Percentiles rank a stretch among this genome's conserved stretches.
These are phyloP conservation scores for Drosophila pseudotalamancana DNA, from an alignment of 2,888 invertebrate genomes.

Conservation along the genomic window DNA sequence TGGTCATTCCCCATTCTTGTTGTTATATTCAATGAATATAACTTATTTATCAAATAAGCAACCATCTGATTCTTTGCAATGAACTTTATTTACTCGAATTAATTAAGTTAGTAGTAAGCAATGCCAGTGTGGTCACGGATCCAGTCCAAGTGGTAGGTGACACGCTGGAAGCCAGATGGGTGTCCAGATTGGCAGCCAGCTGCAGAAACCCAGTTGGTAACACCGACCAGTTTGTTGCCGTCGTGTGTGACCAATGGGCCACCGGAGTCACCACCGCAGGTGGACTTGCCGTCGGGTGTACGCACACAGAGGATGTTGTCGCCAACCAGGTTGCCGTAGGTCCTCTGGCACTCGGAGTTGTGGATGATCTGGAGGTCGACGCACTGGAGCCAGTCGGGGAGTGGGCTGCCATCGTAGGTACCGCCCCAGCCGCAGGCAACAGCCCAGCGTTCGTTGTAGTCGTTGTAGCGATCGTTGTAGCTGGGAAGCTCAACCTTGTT, in stretches of 20 bases:
- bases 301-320: conserved; percentile 66
- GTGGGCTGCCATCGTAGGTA: conserved; percentile 49
- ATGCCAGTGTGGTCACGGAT: conserved; percentile 65
- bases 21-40: too few species aligned
- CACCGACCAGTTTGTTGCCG: conserved; percentile 64
- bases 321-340: conserved; percentile 28
- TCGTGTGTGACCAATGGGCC: conserved; percentile 73
- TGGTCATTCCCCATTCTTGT: too few species aligned
- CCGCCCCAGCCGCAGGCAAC: conserved; percentile 76
- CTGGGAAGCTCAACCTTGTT: conserved; percentile 56
- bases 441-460: conserved; percentile 51
- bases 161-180: conserved; percentile 71
- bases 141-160: conserved; percentile 69
- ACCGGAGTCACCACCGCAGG: conserved; percentile 80
- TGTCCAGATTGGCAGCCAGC: conserved; percentile 60
- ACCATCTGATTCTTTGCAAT: too few species aligned
- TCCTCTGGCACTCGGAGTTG: conserved; percentile 70
- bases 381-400: conserved; percentile 79
- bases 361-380: conserved; percentile 80
- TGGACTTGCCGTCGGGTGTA: conserved; percentile 57
- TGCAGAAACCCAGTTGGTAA: conserved; percentile 56
- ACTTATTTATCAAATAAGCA: too few species aligned
- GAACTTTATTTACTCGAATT: too few species aligned
- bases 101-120: conserved; percentile 58
- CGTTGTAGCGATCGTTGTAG: conserved; percentile 48